These are phyloP conservation scores for Stictonetta naevosa DNA, from an alignment of 2,113 vertebrate genomes.

Conservation along the genomic window DNA sequence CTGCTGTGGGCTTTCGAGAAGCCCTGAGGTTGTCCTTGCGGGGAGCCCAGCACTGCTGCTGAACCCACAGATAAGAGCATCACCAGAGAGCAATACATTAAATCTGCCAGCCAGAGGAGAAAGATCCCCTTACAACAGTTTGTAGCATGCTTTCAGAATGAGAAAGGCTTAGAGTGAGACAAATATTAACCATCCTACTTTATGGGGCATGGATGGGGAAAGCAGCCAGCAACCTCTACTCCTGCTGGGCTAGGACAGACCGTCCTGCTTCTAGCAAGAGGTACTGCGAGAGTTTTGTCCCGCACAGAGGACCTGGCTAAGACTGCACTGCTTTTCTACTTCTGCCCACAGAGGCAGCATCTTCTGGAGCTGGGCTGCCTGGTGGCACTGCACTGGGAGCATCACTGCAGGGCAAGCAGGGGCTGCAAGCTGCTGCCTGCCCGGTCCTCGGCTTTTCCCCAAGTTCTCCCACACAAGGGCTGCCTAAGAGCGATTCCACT, in stretches of 20 bases:
- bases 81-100: not conserved
- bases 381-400: fast-evolving
- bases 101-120: not conserved
- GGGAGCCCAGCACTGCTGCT: not conserved
- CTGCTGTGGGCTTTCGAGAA: not conserved
- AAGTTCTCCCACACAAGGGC: constrained; percentile 34
- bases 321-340: fast-evolving
- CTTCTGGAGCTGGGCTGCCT: not conserved
- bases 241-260: not conserved
- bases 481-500: constrained; percentile 21
- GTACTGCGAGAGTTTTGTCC: not conserved
- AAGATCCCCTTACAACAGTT: not conserved
- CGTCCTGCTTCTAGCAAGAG: not conserved
- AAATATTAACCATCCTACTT: not conserved
- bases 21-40: too few species aligned
- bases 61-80: not conserved
- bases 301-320: not conserved
- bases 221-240: not conserved
- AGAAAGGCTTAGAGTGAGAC: not conserved
- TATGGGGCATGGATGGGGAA: not conserved
- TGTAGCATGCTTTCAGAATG: not conserved
- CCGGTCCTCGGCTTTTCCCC: not conserved
- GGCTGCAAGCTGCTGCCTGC: not conserved
- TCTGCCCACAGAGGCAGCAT: not conserved
- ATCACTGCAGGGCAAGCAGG: not conserved